Evolutionary conservation across 2,797 vertebrate genomes (phyloP).

Genomic region (Ctenosaura bakeri): DNA sequence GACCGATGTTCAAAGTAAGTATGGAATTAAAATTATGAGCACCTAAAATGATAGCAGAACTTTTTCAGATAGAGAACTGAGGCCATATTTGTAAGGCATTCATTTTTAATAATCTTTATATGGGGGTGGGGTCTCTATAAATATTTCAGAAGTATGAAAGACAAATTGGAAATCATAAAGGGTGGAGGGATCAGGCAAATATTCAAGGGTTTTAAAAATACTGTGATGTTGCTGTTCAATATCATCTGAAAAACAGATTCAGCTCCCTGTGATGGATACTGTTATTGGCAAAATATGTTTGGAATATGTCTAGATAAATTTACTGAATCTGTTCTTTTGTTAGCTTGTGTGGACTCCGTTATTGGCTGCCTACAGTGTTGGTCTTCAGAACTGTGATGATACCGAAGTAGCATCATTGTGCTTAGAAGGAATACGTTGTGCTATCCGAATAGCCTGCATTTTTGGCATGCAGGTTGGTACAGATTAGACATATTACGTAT

Average conservation of each 20-base stretch:
- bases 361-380: constrained; percentile 94
- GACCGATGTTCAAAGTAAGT: constrained; percentile 97
- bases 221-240: neutral
- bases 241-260: neutral
- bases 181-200: neutral
- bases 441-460: constrained; percentile 94
- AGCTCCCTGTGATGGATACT: neutral
- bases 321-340: neutral
- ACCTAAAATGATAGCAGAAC: neutral
- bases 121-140: neutral
- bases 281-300: neutral
- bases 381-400: constrained; percentile 96
- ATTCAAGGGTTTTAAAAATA: neutral
- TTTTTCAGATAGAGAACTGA: neutral
- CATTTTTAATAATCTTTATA: neutral
- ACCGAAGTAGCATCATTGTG: constrained; percentile 94
- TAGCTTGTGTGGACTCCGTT: constrained; percentile 96
- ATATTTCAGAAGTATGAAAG: neutral
- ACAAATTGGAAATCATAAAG: neutral
- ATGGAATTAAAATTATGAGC: neutral
- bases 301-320: constrained; percentile 9
- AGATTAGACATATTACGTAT: neutral
- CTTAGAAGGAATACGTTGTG: constrained; percentile 95
- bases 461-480: constrained; percentile 94
- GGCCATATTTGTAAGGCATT: neutral